phyloP scores from a whole-genome alignment of 2,113 vertebrate species.

The Gallinago media region DNA sequence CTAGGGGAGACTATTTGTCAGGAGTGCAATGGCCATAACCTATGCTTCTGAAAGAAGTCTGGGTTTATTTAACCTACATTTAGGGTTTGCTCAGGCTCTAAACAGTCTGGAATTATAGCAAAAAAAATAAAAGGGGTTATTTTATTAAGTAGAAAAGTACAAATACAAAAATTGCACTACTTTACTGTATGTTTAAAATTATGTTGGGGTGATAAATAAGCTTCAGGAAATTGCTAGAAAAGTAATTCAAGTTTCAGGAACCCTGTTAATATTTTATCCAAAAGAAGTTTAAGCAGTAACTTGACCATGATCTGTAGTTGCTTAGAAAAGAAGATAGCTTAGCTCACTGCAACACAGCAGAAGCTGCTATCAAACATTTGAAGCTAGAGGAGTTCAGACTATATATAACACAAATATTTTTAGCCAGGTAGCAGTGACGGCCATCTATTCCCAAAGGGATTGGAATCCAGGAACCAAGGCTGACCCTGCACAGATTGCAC shows the following conservation, averaged over 20 bases:
- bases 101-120: not conserved
- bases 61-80: not conserved
- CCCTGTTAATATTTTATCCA: not conserved
- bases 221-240: not conserved
- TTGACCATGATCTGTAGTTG: not conserved
- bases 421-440: not conserved
- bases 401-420: not conserved
- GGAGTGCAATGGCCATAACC: not conserved
- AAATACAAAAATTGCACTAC: not conserved
- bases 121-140: not conserved
- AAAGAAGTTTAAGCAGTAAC: not conserved
- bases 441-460: not conserved
- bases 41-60: not conserved
- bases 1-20: not conserved
- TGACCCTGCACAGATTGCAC: rapidly evolving
- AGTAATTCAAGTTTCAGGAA: not conserved
- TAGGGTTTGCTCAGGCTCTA: not conserved
- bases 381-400: not conserved
- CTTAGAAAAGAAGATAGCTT: not conserved
- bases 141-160: not conserved
- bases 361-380: not conserved
- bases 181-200: not conserved
- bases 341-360: not conserved
- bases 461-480: not conserved
- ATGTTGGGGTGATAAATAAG: not conserved